These are phyloP conservation scores for Ancistrus triradiatus DNA, from an alignment of 2,113 vertebrate genomes.

Conservation along the genomic window DNA sequence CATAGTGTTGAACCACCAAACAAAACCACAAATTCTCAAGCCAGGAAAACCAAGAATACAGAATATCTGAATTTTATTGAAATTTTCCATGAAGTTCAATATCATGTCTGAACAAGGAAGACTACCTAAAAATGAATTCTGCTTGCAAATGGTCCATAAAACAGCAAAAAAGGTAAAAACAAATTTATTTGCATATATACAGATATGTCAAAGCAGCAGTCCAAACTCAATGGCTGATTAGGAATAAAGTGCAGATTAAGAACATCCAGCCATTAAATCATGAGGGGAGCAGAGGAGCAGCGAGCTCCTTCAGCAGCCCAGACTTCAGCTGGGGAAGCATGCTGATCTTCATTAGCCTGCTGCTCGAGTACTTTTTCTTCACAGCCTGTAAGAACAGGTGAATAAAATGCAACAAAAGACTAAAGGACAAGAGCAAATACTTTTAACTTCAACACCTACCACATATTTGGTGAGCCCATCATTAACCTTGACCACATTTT, in stretches of 20 bases:
- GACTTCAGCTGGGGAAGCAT: constrained; percentile 76
- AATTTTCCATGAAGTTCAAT: constrained; percentile 4
- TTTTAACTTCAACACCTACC: too few relatives aligned
- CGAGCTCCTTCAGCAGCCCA: constrained; percentile 64
- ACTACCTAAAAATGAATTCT: background rate
- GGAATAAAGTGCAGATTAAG: constrained; percentile 58
- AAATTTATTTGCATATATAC: constrained; percentile 16
- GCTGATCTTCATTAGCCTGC: constrained; percentile 80
- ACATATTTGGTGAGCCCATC: constrained; percentile 74
- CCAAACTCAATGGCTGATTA: constrained; percentile 25
- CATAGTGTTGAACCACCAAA: too few relatives aligned
- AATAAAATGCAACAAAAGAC: background rate
- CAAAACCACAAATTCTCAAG: background rate
- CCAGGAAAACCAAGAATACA: background rate
- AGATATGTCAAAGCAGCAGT: constrained; percentile 35
- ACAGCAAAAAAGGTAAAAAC: constrained; percentile 11
- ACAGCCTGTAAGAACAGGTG: constrained; percentile 68
- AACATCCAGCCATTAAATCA: constrained; percentile 27
- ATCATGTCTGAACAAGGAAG: background rate
- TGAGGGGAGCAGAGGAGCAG: constrained; percentile 58
- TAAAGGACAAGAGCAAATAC: rapidly evolving
- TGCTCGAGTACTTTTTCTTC: constrained; percentile 84
- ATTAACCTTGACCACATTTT: constrained; percentile 80
- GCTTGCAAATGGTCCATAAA: constrained; percentile 4
- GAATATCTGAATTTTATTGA: constrained; percentile 32